phyloP scores from a whole-genome alignment of 2,113 vertebrate species.

The Lamprologus callipterus region DNA sequence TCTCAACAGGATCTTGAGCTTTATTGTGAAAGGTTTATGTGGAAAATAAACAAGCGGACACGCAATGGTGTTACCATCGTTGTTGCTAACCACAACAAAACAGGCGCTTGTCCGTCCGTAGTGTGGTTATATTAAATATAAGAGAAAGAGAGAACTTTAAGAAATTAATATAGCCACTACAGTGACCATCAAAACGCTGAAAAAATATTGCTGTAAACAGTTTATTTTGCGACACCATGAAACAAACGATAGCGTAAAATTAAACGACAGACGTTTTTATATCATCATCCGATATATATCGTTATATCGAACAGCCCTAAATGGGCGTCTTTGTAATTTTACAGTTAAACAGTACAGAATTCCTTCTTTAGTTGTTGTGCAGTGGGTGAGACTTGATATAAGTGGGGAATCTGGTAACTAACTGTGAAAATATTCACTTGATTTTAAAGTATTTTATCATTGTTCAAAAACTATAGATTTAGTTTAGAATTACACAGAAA shows the following conservation, averaged over 20 bases:
- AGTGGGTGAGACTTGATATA: not conserved
- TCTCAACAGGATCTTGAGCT: no score
- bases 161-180: no score
- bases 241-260: not conserved
- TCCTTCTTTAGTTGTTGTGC: not conserved
- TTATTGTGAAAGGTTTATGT: no score
- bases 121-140: no score
- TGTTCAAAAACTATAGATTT: not conserved
- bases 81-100: no score
- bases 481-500: not conserved
- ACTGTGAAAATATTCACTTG: not conserved
- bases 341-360: not conserved
- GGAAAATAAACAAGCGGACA: no score
- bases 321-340: rapidly evolving
- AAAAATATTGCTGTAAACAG: not conserved
- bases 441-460: not conserved
- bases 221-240: not conserved
- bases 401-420: not conserved
- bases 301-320: not conserved
- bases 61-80: no score
- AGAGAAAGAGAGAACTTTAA: no score
- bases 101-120: no score
- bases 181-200: no score
- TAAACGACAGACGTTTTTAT: not conserved
- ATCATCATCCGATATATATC: not conserved